Evolutionary conservation across 2,113 vertebrate species (phyloP).

Genomic region (Sciurus niger): DNA sequence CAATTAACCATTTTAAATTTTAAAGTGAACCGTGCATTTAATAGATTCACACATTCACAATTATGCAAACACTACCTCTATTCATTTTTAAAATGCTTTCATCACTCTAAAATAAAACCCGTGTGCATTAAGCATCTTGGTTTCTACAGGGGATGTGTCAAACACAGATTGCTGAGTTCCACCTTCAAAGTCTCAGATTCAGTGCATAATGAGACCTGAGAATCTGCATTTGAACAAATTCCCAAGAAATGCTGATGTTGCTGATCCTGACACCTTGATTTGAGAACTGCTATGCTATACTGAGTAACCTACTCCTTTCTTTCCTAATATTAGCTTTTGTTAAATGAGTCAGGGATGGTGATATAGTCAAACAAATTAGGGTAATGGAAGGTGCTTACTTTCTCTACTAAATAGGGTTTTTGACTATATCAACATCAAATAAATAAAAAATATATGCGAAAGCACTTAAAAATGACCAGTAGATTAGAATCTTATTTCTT

Average conservation of each 20-base stretch:
- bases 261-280: accelerated
- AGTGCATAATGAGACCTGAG: neutral
- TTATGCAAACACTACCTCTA: neutral
- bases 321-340: neutral
- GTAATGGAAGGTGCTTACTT: neutral
- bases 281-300: neutral
- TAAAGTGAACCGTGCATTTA: neutral
- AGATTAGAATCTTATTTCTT: neutral
- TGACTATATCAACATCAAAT: neutral
- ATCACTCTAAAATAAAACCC: neutral
- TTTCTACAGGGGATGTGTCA: neutral
- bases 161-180: neutral
- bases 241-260: neutral
- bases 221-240: neutral
- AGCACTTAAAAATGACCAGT: neutral
- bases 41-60: neutral
- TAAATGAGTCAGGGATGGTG: neutral
- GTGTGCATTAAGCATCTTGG: neutral
- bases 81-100: neutral
- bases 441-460: neutral
- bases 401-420: neutral
- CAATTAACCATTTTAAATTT: constrained; percentile 5
- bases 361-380: neutral
- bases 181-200: neutral
- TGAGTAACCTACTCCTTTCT: neutral